Evolutionary conservation across 2,113 vertebrate species (phyloP).

Genomic region (Mionectes macconnelli): DNA sequence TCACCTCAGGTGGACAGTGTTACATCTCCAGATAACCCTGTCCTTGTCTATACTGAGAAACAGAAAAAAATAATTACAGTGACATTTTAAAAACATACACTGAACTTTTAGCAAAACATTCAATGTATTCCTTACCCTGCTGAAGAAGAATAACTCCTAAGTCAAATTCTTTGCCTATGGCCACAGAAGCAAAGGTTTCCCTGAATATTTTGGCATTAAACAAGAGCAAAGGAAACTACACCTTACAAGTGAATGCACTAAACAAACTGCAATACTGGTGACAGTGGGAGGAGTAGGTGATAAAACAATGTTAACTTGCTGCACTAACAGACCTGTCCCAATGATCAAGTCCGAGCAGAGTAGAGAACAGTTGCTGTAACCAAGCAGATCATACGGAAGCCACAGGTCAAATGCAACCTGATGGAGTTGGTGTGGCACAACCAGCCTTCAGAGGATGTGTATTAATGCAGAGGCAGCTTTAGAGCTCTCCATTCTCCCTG

Average conservation of each 20-base stretch:
- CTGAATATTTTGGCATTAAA: not conserved
- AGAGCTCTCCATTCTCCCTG: not conserved
- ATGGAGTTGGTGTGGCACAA: too few species aligned
- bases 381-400: not conserved
- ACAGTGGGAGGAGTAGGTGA: not conserved
- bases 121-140: not conserved
- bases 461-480: not conserved
- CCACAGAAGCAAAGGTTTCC: not conserved
- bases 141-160: not conserved
- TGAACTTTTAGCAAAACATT: not conserved
- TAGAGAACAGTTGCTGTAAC: accelerated
- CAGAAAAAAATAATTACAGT: not conserved
- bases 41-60: not conserved
- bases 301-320: too few species aligned
- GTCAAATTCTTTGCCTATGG: not conserved
- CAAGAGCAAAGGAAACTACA: not conserved
- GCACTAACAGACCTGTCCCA: not conserved
- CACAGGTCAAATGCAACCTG: not conserved
- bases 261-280: not conserved
- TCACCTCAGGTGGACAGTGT: not conserved
- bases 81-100: not conserved
- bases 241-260: too few species aligned
- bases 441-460: too few species aligned
- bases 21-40: accelerated
- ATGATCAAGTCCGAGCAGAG: not conserved